phyloP scores from a whole-genome alignment of 2,888 invertebrate species.

The Clusia tigrina region DNA sequence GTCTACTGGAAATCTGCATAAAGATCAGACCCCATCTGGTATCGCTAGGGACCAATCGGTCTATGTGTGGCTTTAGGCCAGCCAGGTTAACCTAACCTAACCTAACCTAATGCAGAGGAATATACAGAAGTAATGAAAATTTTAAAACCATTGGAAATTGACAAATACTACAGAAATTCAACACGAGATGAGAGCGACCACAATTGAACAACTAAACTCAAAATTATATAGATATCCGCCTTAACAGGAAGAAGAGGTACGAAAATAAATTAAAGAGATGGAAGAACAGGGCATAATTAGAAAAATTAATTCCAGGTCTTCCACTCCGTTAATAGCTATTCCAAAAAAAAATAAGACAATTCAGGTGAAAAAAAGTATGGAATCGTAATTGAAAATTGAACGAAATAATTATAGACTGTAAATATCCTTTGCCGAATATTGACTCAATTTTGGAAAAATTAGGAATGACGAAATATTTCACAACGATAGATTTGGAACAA shows the following conservation, averaged over 20 bases:
- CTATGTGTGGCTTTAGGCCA: too few relatives aligned
- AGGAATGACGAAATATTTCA: background rate
- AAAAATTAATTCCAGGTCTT: background rate
- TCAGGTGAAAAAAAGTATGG: constrained; percentile 10
- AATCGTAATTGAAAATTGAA: background rate
- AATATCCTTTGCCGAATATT: constrained; percentile 14
- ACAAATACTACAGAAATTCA: background rate
- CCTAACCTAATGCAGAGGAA: background rate
- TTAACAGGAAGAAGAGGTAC: constrained; percentile 5
- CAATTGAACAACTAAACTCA: background rate
- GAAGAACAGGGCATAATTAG: background rate
- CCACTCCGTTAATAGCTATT: background rate
- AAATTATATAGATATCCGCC: too few relatives aligned
- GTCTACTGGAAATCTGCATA: too few relatives aligned
- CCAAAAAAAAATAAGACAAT: constrained; percentile 10
- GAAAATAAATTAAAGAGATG: too few relatives aligned
- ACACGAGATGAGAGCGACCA: background rate
- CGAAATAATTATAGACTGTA: background rate
- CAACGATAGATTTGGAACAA: constrained; percentile 3
- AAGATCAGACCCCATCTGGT: too few relatives aligned
- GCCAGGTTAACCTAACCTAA: too few relatives aligned
- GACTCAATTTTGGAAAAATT: constrained; percentile 11
- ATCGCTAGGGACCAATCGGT: too few relatives aligned
- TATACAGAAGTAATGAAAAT: background rate
- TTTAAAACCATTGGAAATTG: background rate